These are phyloP conservation scores for Ageneiosus marmoratus DNA, from an alignment of 2,113 vertebrate genomes.

Conservation along the genomic window DNA sequence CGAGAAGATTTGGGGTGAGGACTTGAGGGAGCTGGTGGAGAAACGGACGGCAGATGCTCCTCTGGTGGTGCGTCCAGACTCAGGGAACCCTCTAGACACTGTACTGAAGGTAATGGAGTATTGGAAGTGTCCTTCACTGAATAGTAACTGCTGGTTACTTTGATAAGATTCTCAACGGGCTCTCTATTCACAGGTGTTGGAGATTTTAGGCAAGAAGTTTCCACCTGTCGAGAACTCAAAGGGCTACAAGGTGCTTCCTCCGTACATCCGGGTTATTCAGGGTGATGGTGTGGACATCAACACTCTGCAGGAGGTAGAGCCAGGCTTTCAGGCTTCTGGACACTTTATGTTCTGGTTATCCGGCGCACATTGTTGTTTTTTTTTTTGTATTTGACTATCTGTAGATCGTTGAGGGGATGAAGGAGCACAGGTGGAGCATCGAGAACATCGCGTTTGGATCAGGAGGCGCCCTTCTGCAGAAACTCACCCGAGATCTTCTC, in stretches of 20 bases:
- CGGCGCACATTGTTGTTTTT: background rate
- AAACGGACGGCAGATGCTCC: constrained; percentile 88
- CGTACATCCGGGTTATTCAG: constrained; percentile 96
- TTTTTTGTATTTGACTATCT: constrained; percentile 37
- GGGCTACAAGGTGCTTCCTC: constrained; percentile 92
- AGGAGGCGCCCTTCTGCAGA: constrained; percentile 94
- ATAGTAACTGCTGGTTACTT: too few species aligned
- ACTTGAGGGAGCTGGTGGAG: constrained; percentile 89
- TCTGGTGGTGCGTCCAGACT: constrained; percentile 94
- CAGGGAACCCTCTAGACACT: constrained; percentile 95
- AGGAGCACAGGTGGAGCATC: constrained; percentile 93
- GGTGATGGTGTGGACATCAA: constrained; percentile 98
- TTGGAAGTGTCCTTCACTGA: too few species aligned
- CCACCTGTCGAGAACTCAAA: constrained; percentile 82
- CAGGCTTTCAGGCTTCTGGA: background rate
- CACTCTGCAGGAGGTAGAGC: constrained; percentile 90
- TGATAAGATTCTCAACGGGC: too few species aligned
- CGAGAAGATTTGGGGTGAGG: constrained; percentile 98
- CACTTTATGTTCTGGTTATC: background rate
- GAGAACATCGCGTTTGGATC: constrained; percentile 96
- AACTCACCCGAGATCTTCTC: constrained; percentile 94
- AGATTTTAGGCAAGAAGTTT: constrained; percentile 96
- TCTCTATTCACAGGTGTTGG: constrained; percentile 81
- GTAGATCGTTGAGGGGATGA: constrained; percentile 97
- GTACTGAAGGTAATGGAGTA: constrained; percentile 92